A percentile compares a stretch with the other conserved stretches of the same genome.
These are phyloP conservation scores for Lycaon pictus DNA, from an alignment of 2,113 vertebrate species.

Conservation along the genomic window DNA sequence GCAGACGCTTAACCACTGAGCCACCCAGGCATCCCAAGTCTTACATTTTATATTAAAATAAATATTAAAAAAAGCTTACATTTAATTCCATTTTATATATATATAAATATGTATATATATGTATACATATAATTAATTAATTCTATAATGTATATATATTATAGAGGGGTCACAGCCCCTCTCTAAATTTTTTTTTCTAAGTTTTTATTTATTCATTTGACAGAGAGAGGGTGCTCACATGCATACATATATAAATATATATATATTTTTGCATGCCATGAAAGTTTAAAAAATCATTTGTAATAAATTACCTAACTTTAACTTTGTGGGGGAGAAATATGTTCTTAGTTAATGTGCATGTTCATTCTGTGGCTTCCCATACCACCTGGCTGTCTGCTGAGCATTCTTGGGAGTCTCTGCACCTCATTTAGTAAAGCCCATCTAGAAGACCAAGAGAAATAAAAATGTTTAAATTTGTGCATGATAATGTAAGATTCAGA, in stretches of 20 bases:
- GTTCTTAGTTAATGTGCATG: background rate
- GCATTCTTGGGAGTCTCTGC: background rate
- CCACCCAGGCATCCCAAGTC: background rate
- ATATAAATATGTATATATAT: background rate
- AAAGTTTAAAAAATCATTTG: slow-evolving; percentile 8
- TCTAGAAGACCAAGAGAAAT: background rate
- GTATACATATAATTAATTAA: background rate
- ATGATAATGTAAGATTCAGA: background rate
- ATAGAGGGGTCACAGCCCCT: no score
- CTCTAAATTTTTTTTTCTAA: no score
- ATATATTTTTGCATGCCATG: background rate
- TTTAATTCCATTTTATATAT: background rate
- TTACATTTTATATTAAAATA: slow-evolving; percentile 9
- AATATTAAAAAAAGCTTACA: background rate
- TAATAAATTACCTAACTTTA: background rate
- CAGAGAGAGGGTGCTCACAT: no score
- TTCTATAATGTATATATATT: no score
- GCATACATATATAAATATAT: no score
- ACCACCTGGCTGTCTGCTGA: background rate
- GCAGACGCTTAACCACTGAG: no score
- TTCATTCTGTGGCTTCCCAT: background rate
- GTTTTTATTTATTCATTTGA: no score
- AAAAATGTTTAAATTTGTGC: background rate
- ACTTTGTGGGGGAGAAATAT: background rate
- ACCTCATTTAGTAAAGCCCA: background rate